These are phyloP conservation scores for Sarcoramphus papa DNA, from an alignment of 2,797 vertebrate species.

Conservation along the genomic window DNA sequence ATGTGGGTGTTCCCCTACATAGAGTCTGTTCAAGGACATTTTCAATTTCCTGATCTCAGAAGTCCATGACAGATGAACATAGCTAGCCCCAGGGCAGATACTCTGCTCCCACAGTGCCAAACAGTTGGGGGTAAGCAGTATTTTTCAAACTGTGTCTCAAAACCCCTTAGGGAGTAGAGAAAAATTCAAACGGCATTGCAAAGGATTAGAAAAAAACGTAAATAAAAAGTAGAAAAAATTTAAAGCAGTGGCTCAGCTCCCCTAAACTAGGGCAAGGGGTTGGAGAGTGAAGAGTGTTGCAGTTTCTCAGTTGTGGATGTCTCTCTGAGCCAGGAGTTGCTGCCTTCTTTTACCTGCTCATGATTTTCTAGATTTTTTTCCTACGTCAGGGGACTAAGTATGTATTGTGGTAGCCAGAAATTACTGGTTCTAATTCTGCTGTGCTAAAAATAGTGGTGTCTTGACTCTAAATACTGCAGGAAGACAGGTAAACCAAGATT, in stretches of 20 bases:
- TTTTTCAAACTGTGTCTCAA: not conserved
- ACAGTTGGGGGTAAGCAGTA: not conserved
- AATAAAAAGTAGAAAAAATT: not conserved
- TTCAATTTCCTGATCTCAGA: not conserved
- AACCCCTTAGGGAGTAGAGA: not conserved
- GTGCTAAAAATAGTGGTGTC: fast-evolving
- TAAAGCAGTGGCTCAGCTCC: not conserved
- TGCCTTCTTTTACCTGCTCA: not conserved
- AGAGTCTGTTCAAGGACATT: not conserved
- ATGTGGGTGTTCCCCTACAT: not conserved
- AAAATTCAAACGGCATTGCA: not conserved
- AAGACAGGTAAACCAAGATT: not conserved
- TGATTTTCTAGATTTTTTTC: not conserved
- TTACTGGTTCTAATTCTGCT: not conserved
- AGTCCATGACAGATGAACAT: not conserved
- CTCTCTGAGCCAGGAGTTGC: not conserved
- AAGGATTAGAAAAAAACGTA: not conserved
- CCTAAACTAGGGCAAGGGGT: not conserved
- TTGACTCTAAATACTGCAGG: not conserved
- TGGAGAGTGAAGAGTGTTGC: not conserved
- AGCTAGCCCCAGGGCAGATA: not conserved
- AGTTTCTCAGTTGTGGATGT: not conserved
- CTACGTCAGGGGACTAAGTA: not conserved
- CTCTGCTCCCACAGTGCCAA: not conserved
- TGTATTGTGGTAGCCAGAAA: not conserved